These are phyloP conservation scores for Agrotis clavis DNA, from an alignment of 2,888 invertebrate genomes.

Conservation along the genomic window DNA sequence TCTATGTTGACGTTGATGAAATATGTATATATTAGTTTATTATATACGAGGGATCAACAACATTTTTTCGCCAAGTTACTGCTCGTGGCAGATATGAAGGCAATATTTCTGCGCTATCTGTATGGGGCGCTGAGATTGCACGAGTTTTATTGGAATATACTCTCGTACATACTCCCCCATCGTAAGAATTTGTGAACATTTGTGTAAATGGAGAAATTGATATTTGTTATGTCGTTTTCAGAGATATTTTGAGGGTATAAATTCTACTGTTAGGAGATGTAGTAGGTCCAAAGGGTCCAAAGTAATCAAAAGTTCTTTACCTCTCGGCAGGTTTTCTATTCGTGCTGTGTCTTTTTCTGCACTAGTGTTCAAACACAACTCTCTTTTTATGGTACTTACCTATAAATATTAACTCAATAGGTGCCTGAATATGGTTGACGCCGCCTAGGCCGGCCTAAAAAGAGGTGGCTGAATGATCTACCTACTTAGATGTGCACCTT, in stretches of 20 bases:
- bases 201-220: constrained; percentile 68
- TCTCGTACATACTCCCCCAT: constrained; percentile 53
- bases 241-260: neutral
- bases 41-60: constrained; percentile 78
- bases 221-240: constrained; percentile 60
- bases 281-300: neutral
- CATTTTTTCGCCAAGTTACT: constrained; percentile 83
- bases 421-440: too few relatives aligned
- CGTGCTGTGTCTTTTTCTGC: neutral
- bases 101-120: constrained; percentile 83
- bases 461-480: too few relatives aligned
- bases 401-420: too few relatives aligned
- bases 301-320: neutral
- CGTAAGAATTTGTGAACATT: constrained; percentile 57
- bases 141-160: constrained; percentile 75
- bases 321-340: neutral
- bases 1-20: constrained; percentile 76
- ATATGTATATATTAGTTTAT: constrained; percentile 82
- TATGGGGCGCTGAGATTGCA: constrained; percentile 82
- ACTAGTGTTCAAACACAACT: neutral
- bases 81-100: constrained; percentile 80
- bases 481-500: too few relatives aligned
- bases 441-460: too few relatives aligned
- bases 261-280: neutral
- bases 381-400: neutral